Conservation (phyloP, 2,113 vertebrate species). For the Callionymus lyra region DNA sequence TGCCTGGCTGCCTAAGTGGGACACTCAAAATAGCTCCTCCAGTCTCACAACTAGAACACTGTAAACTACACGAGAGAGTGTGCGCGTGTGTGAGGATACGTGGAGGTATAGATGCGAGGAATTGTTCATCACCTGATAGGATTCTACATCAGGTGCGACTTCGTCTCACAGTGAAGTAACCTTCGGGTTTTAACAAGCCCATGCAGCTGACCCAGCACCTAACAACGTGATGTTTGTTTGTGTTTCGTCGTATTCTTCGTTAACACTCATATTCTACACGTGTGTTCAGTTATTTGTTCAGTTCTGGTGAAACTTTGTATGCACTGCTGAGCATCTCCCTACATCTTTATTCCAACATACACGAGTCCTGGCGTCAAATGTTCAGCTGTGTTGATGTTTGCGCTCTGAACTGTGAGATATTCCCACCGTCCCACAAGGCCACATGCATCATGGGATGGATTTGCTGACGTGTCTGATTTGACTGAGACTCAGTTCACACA, state of each 20-base stretch:
- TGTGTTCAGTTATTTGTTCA: too few relatives aligned
- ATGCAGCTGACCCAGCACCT: too few relatives aligned
- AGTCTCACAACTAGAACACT: slow-evolving; percentile 38
- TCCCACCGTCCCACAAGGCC: slow-evolving; percentile 19
- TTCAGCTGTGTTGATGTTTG: slow-evolving; percentile 43
- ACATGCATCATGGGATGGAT: slow-evolving; percentile 29
- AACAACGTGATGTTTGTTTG: too few relatives aligned
- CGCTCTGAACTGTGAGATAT: slow-evolving; percentile 37
- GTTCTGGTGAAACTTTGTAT: too few relatives aligned
- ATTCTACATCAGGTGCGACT: slow-evolving; percentile 23
- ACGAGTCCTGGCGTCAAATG: background rate
- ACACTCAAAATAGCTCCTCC: slow-evolving; percentile 49
- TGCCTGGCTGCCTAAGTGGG: slow-evolving; percentile 65
- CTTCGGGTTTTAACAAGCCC: background rate
- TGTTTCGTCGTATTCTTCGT: too few relatives aligned
- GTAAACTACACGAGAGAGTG: slow-evolving; percentile 21
- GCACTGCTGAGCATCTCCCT: too few relatives aligned
- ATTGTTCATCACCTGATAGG: slow-evolving; percentile 23
- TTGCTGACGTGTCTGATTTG: slow-evolving; percentile 26
- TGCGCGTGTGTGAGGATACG: slow-evolving; percentile 2
- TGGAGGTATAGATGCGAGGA: background rate
- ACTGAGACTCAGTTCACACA: slow-evolving; percentile 2
- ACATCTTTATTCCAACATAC: too few relatives aligned
- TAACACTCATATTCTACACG: too few relatives aligned
- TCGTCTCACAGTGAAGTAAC: slow-evolving; percentile 15